A percentile compares a stretch with the other conserved stretches of the same genome.
These are phyloP conservation scores for Muntiacus reevesi DNA, from an alignment of 2,113 vertebrate genomes.

Conservation along the genomic window DNA sequence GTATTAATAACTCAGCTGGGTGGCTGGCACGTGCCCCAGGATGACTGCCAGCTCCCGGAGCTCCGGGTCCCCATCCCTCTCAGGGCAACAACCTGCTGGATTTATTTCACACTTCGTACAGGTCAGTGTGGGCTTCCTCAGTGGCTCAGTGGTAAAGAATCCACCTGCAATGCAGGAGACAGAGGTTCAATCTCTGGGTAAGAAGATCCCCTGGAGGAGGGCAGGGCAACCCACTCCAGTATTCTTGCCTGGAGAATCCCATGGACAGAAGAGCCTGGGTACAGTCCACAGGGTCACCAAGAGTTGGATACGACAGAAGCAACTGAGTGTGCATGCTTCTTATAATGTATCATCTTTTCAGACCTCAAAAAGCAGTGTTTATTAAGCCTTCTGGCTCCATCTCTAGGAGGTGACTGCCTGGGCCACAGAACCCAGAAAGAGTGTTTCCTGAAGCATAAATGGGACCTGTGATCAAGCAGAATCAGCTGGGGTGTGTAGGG, in stretches of 20 bases:
- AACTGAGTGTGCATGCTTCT: accelerated
- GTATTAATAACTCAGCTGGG: constrained; percentile 78
- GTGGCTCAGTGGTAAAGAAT: neutral
- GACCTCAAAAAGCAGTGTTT: neutral
- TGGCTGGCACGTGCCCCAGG: constrained; percentile 26
- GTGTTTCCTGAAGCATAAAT: neutral
- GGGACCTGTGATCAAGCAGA: neutral
- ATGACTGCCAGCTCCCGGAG: neutral
- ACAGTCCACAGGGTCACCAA: neutral
- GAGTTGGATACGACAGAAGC: neutral
- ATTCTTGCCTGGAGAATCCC: neutral
- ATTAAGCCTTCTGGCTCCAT: neutral
- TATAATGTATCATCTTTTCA: neutral
- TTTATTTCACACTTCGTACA: neutral
- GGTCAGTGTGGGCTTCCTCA: neutral
- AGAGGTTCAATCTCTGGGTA: neutral
- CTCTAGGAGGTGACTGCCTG: neutral
- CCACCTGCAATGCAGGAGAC: neutral
- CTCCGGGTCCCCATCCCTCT: accelerated
- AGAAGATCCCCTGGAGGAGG: neutral
- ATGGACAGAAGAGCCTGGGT: neutral
- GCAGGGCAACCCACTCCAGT: neutral
- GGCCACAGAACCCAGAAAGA: neutral
- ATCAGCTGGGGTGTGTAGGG: neutral
- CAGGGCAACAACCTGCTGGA: neutral